Evolutionary conservation across 2,888 invertebrate genomes (phyloP), one percentile per base, ranked within the genome.

Genomic region (Thyatira batis): DNA sequence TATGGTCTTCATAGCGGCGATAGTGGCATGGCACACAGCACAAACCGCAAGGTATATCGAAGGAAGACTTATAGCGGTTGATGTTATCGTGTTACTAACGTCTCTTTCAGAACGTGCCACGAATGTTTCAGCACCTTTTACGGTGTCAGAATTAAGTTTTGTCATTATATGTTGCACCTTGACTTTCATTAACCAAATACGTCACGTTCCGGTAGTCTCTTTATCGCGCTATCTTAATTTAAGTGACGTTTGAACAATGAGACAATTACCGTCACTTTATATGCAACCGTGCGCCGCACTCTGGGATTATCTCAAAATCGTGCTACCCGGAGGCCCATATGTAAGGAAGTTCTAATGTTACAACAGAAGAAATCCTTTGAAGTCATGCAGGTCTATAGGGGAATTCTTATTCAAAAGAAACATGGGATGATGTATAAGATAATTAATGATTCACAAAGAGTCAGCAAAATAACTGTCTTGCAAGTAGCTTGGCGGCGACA

Each of bases 381-480:
- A 52, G 53, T 50, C 55, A 63, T 55, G 61, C 63, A 50, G 63
- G 51, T 61, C 61, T 61, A 39, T 17, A 1, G 8, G 8, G 39
- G 39, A 39, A 8, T 23, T 4, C 23, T 23, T 23, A 23, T 23
- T 4, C 23, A 23, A 23, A 23, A 23, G 6, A 13, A 17, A 0
- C 8, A n/a, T 39, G 8, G 8, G 17, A 39, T 39, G 6, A 39
- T 39, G 13, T 33, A 39, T 17, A 33, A 33, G 13, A 17, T 13
- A 39, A 39, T 71, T 73, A 73, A 73, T 76, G 72, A 79, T 78
- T 75, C 74, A 71, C 65, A 52, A 72, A 63, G 69, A 78, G 76
- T 75, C 77, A 76, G 71, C 73, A 75, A 76, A 78, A 82, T 82
- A 82, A 77, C 78, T 76, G 84, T 77, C 76, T 0, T 76, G 65